Conservation (phyloP, 2,888 invertebrate species). For the Chymomyza caudatula region DNA sequence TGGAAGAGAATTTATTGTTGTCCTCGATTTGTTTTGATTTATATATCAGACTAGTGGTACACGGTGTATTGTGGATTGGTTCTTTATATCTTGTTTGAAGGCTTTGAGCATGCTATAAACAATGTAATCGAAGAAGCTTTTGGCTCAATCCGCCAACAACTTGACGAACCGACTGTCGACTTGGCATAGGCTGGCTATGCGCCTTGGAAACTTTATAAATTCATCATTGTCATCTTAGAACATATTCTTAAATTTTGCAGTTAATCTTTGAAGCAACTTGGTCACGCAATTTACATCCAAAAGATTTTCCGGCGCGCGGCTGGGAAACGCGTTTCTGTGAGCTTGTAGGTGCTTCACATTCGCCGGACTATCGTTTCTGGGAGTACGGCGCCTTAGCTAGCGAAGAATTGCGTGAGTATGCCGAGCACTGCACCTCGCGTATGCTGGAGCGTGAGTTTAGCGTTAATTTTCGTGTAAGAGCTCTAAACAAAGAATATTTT, state of each 20-base stretch:
- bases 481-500: not conserved
- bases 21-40: too few species aligned
- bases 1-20: too few species aligned
- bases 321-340: slow-evolving; percentile 97
- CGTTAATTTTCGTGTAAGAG: slow-evolving; percentile 80
- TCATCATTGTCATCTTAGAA: not conserved
- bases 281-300: slow-evolving; percentile 97
- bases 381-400: slow-evolving; percentile 91
- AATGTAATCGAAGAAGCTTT: too few species aligned
- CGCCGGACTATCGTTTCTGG: slow-evolving; percentile 93
- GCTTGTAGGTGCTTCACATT: slow-evolving; percentile 96
- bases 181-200: too few species aligned
- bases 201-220: too few species aligned
- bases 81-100: too few species aligned
- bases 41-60: too few species aligned
- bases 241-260: slow-evolving; percentile 77
- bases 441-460: slow-evolving; percentile 95
- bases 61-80: too few species aligned
- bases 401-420: slow-evolving; percentile 92
- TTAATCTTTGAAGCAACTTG: slow-evolving; percentile 94
- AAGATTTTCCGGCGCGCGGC: slow-evolving; percentile 92
- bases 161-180: too few species aligned
- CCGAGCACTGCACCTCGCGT: slow-evolving; percentile 94
- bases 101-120: too few species aligned
- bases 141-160: too few species aligned